Percentiles rank a stretch among this genome's conserved stretches.
Evolutionary conservation across 2,888 invertebrate genomes (phyloP).

Genomic region (Ischnura elegans): DNA sequence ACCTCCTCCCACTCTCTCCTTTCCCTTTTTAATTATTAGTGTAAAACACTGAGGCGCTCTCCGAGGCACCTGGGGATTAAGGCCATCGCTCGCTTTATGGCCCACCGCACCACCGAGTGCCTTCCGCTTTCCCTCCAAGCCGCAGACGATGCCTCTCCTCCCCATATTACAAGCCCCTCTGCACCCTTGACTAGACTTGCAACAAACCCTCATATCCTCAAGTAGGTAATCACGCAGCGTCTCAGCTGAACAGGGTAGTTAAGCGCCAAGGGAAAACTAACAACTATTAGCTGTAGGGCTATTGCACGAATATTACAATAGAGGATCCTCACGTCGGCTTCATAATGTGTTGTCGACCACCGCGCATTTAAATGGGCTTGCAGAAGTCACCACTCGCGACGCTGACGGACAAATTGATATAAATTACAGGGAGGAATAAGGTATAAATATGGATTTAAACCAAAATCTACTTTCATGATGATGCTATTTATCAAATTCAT

Average conservation of each 20-base stretch:
- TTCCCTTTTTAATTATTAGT: conserved; percentile 62
- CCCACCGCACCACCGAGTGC: conserved; percentile 41
- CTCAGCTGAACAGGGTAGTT: conserved; percentile 31
- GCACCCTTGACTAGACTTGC: not conserved
- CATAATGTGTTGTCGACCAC: no score
- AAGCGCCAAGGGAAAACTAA: conserved; percentile 15
- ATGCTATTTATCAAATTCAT: no score
- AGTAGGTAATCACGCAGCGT: conserved; percentile 2
- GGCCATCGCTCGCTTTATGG: conserved; percentile 52
- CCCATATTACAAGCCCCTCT: not conserved
- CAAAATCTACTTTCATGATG: no score
- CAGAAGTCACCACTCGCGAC: no score
- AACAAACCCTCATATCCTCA: not conserved
- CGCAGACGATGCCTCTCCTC: not conserved
- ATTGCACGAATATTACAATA: no score
- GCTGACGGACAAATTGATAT: no score
- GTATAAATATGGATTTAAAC: no score
- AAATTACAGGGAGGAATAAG: no score
- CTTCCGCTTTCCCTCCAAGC: not conserved
- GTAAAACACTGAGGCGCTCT: conserved; percentile 55
- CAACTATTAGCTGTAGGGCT: not conserved
- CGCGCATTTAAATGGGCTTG: no score
- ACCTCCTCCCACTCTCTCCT: not conserved
- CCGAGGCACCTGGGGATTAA: conserved; percentile 60
- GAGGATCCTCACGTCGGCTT: no score